A percentile compares a stretch with the other conserved stretches of the same genome.
phyloP scores from a whole-genome alignment of 2,113 vertebrate species.

The Ammospiza nelsoni region DNA sequence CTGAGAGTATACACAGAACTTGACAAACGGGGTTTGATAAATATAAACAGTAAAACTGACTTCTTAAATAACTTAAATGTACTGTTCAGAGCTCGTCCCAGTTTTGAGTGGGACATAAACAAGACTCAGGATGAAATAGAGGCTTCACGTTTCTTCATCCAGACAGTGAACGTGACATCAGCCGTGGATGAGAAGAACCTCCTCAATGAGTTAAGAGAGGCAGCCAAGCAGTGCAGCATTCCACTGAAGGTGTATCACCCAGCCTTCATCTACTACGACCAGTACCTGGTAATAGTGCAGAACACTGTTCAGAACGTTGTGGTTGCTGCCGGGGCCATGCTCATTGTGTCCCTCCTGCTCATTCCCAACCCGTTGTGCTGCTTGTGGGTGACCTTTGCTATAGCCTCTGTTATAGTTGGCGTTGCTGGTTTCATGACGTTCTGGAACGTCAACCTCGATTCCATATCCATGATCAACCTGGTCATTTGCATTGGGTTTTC shows the following conservation, averaged over 20 bases:
- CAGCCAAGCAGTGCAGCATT: constrained; percentile 59
- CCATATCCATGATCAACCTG: constrained; percentile 88
- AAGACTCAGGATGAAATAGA: constrained; percentile 61
- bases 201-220: too few relatives aligned
- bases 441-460: constrained; percentile 53
- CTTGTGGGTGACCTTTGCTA: constrained; percentile 83
- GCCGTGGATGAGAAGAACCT: too few relatives aligned
- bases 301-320: constrained; percentile 81
- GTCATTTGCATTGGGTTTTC: too few relatives aligned
- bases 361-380: constrained; percentile 83
- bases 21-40: fast-evolving
- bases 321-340: constrained; percentile 77
- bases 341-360: constrained; percentile 78
- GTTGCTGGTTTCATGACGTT: constrained; percentile 85
- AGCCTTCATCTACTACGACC: constrained; percentile 85
- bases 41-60: constrained; percentile 38
- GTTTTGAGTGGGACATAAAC: constrained; percentile 78
- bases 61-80: constrained; percentile 59
- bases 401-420: constrained; percentile 81
- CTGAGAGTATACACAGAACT: constrained; percentile 68
- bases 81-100: not conserved
- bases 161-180: constrained; percentile 53
- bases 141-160: constrained; percentile 80
- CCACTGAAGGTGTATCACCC: constrained; percentile 49
- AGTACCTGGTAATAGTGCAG: constrained; percentile 78